These are phyloP conservation scores for Microcebus ravelobensis DNA, from an alignment of 2,113 vertebrate genomes.

Conservation along the genomic window DNA sequence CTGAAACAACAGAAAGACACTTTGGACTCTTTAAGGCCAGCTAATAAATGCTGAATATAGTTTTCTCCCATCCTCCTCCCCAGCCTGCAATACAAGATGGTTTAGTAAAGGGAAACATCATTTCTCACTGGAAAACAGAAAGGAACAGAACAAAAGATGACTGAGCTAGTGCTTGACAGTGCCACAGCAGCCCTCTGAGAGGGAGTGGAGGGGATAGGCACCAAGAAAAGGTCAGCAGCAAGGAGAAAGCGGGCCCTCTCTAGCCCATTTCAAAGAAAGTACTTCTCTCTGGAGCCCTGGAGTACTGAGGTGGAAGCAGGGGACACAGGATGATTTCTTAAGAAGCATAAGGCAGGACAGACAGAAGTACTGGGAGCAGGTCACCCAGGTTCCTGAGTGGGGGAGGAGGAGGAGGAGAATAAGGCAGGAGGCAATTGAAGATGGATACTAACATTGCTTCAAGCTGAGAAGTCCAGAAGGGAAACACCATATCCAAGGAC, in stretches of 20 bases:
- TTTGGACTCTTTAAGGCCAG: neutral
- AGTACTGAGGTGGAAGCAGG: neutral
- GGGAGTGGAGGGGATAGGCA: neutral
- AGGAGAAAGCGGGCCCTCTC: neutral
- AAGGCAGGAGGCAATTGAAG: neutral
- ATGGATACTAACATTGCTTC: neutral
- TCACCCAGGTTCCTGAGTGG: neutral
- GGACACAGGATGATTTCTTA: neutral
- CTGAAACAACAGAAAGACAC: slow-evolving; percentile 56
- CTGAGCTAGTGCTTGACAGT: neutral
- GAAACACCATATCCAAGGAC: slow-evolving; percentile 65
- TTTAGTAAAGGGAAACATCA: neutral
- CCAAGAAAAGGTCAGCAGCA: neutral
- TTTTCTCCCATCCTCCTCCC: neutral
- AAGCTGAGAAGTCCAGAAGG: slow-evolving; percentile 14
- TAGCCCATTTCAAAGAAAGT: neutral
- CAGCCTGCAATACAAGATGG: neutral
- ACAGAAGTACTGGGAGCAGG: neutral
- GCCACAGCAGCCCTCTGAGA: neutral
- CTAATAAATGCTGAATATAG: neutral
- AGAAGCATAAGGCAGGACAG: neutral
- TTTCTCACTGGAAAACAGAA: slow-evolving; percentile 46
- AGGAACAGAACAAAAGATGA: neutral
- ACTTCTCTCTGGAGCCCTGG: neutral
- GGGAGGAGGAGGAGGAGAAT: neutral